A percentile compares a stretch with the other conserved stretches of the same genome.
These are phyloP conservation scores for Sitodiplosis mosellana DNA, from an alignment of 1,140 invertebrate genomes.

Conservation along the genomic window DNA sequence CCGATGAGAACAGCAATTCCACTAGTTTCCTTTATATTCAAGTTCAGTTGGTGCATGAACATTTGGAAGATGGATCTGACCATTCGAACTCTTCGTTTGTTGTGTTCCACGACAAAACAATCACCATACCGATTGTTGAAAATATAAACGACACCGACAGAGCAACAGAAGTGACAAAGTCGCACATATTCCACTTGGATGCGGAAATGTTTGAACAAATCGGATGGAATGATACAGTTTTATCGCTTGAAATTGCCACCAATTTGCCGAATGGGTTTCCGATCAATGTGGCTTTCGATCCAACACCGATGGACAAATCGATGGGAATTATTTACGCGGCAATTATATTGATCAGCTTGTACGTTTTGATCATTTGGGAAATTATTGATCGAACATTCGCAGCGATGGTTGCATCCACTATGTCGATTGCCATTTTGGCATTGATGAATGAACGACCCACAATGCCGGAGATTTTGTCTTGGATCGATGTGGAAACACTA, in stretches of 20 bases:
- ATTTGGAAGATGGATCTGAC: background rate
- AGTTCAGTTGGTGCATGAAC: background rate
- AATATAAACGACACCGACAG: conserved; percentile 11
- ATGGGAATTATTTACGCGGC: conserved; percentile 54
- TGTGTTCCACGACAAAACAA: background rate
- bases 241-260: conserved; percentile 29
- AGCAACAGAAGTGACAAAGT: conserved; percentile 28
- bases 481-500: conserved; percentile 70
- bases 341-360: conserved; percentile 50
- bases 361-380: conserved; percentile 74
- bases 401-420: conserved; percentile 52
- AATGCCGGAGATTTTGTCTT: conserved; percentile 49
- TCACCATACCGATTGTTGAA: conserved; percentile 15
- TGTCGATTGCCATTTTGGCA: conserved; percentile 49
- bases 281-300: conserved; percentile 37
- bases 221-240: conserved; percentile 4
- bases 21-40: background rate
- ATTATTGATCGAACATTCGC: conserved; percentile 62
- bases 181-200: conserved; percentile 26
- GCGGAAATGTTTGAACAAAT: conserved; percentile 14
- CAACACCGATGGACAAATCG: conserved; percentile 38
- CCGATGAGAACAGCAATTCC: background rate
- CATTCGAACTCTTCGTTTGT: background rate
- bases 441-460: conserved; percentile 46
- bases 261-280: conserved; percentile 37